phyloP scores from a whole-genome alignment of 2,888 invertebrate species.

The Tetrapedia diversipes region DNA sequence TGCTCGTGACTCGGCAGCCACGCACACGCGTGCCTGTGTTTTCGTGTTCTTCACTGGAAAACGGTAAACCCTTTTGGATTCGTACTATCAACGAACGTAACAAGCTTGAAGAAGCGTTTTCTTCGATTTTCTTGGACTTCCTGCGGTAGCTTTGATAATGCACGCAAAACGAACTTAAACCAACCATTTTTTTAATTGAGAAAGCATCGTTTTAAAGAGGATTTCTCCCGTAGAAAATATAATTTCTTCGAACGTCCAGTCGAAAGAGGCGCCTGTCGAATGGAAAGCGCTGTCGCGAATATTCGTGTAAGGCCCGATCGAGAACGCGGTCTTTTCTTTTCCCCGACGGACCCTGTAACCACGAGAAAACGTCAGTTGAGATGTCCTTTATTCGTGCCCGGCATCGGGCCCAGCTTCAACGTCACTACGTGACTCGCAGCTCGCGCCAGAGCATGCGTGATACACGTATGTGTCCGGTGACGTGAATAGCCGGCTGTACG shows the following conservation, averaged over 20 bases:
- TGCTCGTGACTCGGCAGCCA: constrained; percentile 68
- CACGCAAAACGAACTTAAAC: too few species aligned
- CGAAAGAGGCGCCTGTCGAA: constrained; percentile 4
- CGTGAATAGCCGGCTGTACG: constrained; percentile 72
- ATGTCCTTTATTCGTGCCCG: constrained; percentile 58
- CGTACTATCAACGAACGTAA: too few species aligned
- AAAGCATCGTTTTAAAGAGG: too few species aligned
- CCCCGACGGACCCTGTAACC: constrained; percentile 34
- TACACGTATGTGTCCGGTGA: constrained; percentile 67
- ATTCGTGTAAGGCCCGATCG: constrained; percentile 21
- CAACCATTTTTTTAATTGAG: too few species aligned
- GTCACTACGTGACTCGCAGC: constrained; percentile 68
- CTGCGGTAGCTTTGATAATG: too few species aligned
- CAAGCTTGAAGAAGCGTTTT: too few species aligned
- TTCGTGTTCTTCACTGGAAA: constrained; percentile 24
- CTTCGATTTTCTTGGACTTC: too few species aligned
- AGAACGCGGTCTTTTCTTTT: constrained; percentile 45
- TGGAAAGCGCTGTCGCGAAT: constrained; percentile 23
- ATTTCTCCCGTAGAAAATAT: too few species aligned
- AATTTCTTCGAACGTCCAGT: too few species aligned
- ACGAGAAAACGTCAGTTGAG: constrained; percentile 60
- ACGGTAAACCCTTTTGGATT: too few species aligned
- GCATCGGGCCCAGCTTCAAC: constrained; percentile 57
- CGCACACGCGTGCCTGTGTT: constrained; percentile 28
- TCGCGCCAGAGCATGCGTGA: constrained; percentile 63